Conservation (phyloP, 1,140 invertebrate genomes). For the Laodelphax striatellus region DNA sequence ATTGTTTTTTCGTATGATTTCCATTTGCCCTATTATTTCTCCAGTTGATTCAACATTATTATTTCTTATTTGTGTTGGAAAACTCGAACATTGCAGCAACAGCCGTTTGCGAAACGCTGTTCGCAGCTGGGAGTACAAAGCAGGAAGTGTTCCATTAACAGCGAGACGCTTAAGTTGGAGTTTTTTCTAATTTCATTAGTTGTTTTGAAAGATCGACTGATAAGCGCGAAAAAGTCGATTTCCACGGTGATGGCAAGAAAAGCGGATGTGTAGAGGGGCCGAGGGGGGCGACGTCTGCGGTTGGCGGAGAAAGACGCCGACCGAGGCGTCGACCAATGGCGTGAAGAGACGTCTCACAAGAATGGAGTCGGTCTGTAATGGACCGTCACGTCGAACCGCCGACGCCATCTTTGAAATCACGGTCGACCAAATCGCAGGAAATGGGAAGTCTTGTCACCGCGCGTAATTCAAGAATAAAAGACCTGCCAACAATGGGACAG, state of each 20-base stretch:
- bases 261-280: neutral
- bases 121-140: too few species aligned
- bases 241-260: neutral
- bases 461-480: too few species aligned
- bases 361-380: constrained; percentile 1
- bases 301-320: neutral
- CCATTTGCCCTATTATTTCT: too few species aligned
- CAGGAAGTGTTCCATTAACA: too few species aligned
- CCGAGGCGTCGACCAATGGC: neutral
- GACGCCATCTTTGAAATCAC: neutral
- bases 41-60: too few species aligned
- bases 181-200: neutral
- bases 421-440: constrained; percentile 1
- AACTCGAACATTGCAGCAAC: too few species aligned
- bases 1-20: too few species aligned
- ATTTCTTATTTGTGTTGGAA: too few species aligned
- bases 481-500: too few species aligned
- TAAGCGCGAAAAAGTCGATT: neutral
- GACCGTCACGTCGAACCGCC: neutral
- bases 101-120: too few species aligned
- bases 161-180: too few species aligned
- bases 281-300: neutral
- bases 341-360: neutral
- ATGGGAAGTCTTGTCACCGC: neutral
- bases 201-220: neutral